phyloP scores from a whole-genome alignment of 1,140 invertebrate species.

The Papilio machaon region DNA sequence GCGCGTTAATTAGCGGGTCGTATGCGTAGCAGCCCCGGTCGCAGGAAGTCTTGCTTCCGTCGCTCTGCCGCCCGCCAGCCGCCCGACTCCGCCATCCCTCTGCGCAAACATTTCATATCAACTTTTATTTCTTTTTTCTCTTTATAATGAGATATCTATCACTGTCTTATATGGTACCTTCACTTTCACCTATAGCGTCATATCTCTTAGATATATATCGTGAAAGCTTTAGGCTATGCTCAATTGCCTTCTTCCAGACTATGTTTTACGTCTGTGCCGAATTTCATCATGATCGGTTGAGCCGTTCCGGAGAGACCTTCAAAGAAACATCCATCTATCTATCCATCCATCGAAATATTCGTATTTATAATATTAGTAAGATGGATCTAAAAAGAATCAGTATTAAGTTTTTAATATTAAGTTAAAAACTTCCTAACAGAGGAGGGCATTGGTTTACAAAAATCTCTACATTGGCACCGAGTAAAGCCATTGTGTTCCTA shows the following conservation, averaged over 20 bases:
- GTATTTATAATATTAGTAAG: no score
- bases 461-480: neutral
- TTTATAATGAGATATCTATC: neutral
- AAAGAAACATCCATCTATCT: no score
- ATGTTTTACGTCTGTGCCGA: no score
- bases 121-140: neutral
- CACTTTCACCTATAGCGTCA: neutral
- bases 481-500: slow-evolving; percentile 24
- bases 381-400: no score
- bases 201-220: neutral
- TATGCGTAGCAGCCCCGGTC: slow-evolving; percentile 38
- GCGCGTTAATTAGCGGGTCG: slow-evolving; percentile 46
- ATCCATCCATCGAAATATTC: no score
- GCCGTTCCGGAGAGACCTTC: no score
- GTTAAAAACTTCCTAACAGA: neutral
- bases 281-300: no score
- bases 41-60: slow-evolving; percentile 54
- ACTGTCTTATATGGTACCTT: neutral
- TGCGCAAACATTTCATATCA: slow-evolving; percentile 25
- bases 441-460: neutral
- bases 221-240: no score
- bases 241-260: no score
- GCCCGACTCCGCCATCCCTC: slow-evolving; percentile 35
- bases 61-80: slow-evolving; percentile 37
- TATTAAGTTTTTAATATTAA: neutral